Percentiles rank a stretch among this genome's conserved stretches.
These are phyloP conservation scores for Notechis scutatus DNA, from an alignment of 2,113 vertebrate species.

Conservation along the genomic window DNA sequence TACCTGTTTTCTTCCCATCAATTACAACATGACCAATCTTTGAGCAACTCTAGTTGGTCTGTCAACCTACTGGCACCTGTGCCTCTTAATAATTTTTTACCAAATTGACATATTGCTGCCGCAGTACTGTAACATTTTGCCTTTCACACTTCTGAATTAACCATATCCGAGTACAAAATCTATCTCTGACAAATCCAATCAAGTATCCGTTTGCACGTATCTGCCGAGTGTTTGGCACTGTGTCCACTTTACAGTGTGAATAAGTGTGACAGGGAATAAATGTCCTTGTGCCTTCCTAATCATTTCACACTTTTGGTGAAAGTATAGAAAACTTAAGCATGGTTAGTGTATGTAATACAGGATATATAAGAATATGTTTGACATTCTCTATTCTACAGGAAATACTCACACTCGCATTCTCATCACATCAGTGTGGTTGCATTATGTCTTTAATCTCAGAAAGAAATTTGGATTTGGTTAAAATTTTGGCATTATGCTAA, in stretches of 20 bases:
- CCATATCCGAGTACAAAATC: not conserved
- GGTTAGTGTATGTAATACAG: not conserved
- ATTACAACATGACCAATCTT: not conserved
- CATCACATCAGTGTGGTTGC: not conserved
- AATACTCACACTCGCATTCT: no score
- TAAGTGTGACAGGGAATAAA: not conserved
- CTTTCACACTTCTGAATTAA: not conserved
- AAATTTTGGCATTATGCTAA: not conserved
- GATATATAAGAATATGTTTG: not conserved
- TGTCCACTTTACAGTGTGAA: not conserved
- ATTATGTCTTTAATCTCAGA: not conserved
- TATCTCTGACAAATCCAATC: not conserved
- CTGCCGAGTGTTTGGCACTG: not conserved
- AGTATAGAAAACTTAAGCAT: not conserved
- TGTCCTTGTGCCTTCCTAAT: not conserved
- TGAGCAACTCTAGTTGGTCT: constrained; percentile 6
- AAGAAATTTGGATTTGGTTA: not conserved
- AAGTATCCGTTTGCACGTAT: not conserved
- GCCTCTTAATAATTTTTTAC: constrained; percentile 27
- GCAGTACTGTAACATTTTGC: not conserved
- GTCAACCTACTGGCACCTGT: constrained; percentile 15
- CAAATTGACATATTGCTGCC: constrained; percentile 12
- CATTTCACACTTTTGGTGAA: not conserved
- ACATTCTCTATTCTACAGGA: not conserved
- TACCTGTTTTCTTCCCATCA: not conserved